Base-by-base conservation (phyloP, 2,888 invertebrate species). In the Pachymerium ferrugineum region DNA sequence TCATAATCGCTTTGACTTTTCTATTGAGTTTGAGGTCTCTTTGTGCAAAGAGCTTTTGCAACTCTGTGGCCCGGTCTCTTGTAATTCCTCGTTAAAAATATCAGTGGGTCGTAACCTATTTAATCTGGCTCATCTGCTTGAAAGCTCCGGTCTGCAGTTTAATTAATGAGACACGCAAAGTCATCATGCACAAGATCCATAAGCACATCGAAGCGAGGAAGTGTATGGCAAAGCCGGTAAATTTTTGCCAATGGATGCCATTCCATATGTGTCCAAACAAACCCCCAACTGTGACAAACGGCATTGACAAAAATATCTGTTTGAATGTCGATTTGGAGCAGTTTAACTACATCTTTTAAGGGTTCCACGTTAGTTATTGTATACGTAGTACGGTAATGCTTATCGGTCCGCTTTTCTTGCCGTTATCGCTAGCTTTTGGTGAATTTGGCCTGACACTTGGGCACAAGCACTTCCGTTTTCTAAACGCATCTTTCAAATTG, bases 111-210 rank as follows among this genome's bases (percentile, higher is more conserved):
- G 14, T 42, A 42, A 42, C 42, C 42, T 42, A 42, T 42, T 42
- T 42, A 42, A 42, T 42, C 42, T 42, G 16, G 6, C 42, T 42
- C 14, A 42, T 42, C 42, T 42, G 42, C 42, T 42, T 42, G 42
- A 42, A 42, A 42, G 42, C 42, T 42, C 42, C 6, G 16, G 42
- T 42, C 42, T 42, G 42, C 42, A 42, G 42, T 42, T 42, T 42
- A 42, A 42, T 42, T 42, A 42, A 42, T 42, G 42, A 42, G 42
- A 42, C 42, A 42, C 42, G 42, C 42, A 42, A 42, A 42, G n/a
- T 42, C 42, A 42, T 42, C 42, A 42, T 42, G 14, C 42, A n/a
- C 12, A 42, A 12, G 16, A 42, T 12, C 42, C 5, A 14, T 12
- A 42, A 16, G 16, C n/a, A 12, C 16, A 42, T 42, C 42, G 42